These are phyloP conservation scores for Athalia rosae DNA, from an alignment of 2,888 invertebrate genomes.

Conservation along the genomic window DNA sequence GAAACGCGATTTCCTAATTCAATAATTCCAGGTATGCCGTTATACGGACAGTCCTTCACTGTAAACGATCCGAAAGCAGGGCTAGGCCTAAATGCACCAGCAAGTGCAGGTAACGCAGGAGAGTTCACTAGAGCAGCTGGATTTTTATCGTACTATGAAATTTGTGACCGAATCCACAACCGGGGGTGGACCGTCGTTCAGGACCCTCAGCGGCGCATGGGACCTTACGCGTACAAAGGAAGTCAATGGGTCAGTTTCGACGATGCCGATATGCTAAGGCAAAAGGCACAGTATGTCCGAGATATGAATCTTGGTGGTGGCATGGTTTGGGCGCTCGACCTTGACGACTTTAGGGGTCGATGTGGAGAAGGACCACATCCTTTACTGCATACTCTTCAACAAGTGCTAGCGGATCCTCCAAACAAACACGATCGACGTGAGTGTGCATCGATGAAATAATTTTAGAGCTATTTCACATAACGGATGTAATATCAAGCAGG, in stretches of 20 bases:
- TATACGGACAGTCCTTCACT: constrained; percentile 92
- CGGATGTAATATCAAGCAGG: not conserved
- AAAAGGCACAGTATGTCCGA: constrained; percentile 87
- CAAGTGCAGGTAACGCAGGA: constrained; percentile 87
- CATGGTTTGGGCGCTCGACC: constrained; percentile 93
- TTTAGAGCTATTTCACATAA: not conserved
- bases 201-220: constrained; percentile 86
- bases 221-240: constrained; percentile 90
- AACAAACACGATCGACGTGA: constrained; percentile 64
- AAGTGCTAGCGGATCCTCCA: constrained; percentile 78
- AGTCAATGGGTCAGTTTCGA: constrained; percentile 96
- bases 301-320: constrained; percentile 88
- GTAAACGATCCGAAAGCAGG: constrained; percentile 69
- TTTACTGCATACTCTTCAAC: constrained; percentile 84
- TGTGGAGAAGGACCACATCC: constrained; percentile 90
- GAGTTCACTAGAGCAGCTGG: constrained; percentile 90
- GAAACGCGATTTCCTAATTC: not conserved
- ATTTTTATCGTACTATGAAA: constrained; percentile 93
- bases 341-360: constrained; percentile 86
- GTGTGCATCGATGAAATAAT: constrained; percentile 42
- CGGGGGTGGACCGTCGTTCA: constrained; percentile 88
- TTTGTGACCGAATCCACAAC: constrained; percentile 87
- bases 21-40: constrained; percentile 78
- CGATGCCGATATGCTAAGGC: constrained; percentile 85
- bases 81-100: constrained; percentile 83